Percentiles rank a stretch among this genome's conserved stretches.
Conservation (phyloP, 1,140 invertebrate genomes). For the Potamilus streckersoni region DNA sequence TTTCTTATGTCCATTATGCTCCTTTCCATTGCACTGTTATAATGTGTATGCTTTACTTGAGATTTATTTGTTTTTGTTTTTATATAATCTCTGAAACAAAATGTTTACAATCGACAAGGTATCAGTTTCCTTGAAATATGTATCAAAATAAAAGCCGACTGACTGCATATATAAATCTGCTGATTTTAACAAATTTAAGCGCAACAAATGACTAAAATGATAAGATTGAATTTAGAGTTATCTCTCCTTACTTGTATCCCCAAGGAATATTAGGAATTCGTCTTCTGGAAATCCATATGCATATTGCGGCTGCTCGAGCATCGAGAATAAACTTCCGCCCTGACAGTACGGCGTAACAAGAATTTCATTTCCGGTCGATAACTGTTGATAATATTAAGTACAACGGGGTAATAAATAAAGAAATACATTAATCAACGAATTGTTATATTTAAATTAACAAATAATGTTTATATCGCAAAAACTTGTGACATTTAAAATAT, state of each 20-base stretch:
- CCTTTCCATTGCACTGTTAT: not conserved
- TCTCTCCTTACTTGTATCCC: constrained; percentile 75
- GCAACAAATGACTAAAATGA: too few relatives aligned
- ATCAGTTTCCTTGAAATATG: not conserved
- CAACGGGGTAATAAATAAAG: too few relatives aligned
- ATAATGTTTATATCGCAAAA: too few relatives aligned
- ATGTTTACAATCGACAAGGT: too few relatives aligned
- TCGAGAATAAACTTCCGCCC: constrained; percentile 86
- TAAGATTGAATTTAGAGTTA: not conserved
- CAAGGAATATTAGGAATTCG: constrained; percentile 91
- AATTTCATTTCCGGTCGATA: constrained; percentile 81
- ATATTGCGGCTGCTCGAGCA: constrained; percentile 96
- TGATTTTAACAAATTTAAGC: too few relatives aligned
- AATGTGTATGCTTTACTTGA: too few relatives aligned
- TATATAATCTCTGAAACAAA: not conserved
- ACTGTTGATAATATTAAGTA: too few relatives aligned
- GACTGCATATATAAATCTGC: not conserved
- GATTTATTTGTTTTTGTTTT: not conserved
- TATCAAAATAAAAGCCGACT: not conserved
- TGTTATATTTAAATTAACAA: too few relatives aligned
- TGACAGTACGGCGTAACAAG: constrained; percentile 98
- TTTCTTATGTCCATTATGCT: too few relatives aligned
- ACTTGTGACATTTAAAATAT: too few relatives aligned
- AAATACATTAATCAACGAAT: too few relatives aligned
- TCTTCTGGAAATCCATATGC: constrained; percentile 92